These are phyloP conservation scores for Heliocidaris tuberculata DNA, from an alignment of 35 echinoderm and acorn worm species.

Conservation along the genomic window DNA sequence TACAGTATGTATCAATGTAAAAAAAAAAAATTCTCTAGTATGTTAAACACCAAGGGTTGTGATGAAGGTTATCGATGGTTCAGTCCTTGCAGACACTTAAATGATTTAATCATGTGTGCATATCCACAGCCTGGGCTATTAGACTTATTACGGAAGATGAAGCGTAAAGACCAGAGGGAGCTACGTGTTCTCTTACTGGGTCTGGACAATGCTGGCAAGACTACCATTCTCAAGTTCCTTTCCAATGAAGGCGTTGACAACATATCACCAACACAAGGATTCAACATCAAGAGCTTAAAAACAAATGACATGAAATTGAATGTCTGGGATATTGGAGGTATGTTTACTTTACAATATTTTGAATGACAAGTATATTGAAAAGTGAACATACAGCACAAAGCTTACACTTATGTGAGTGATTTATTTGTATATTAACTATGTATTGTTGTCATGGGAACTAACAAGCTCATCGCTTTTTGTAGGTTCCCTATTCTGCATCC, in stretches of 20 bases:
- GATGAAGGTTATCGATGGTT: too few relatives aligned
- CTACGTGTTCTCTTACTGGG: constrained; percentile 79
- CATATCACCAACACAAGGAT: constrained; percentile 84
- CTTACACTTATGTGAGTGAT: too few relatives aligned
- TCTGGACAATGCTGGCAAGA: constrained; percentile 94
- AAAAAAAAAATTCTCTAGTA: too few relatives aligned
- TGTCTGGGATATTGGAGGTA: constrained; percentile 97
- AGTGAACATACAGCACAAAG: neutral
- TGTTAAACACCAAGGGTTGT: too few relatives aligned
- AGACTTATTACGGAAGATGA: constrained; percentile 72
- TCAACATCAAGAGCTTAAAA: constrained; percentile 83
- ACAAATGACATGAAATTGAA: constrained; percentile 71
- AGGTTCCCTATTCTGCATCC: neutral
- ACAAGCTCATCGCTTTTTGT: neutral
- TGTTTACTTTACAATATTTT: neutral
- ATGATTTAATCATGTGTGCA: neutral
- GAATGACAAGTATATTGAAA: neutral
- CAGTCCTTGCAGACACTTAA: too few relatives aligned
- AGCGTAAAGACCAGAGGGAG: constrained; percentile 60
- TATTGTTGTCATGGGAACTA: neutral
- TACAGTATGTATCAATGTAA: too few relatives aligned
- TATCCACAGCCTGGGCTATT: constrained; percentile 74
- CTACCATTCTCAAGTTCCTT: constrained; percentile 78
- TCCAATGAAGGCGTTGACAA: constrained; percentile 66
- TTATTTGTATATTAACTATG: neutral